These are phyloP conservation scores for Leptopilina syphax DNA, from an alignment of 2,888 invertebrate species.

Conservation along the genomic window DNA sequence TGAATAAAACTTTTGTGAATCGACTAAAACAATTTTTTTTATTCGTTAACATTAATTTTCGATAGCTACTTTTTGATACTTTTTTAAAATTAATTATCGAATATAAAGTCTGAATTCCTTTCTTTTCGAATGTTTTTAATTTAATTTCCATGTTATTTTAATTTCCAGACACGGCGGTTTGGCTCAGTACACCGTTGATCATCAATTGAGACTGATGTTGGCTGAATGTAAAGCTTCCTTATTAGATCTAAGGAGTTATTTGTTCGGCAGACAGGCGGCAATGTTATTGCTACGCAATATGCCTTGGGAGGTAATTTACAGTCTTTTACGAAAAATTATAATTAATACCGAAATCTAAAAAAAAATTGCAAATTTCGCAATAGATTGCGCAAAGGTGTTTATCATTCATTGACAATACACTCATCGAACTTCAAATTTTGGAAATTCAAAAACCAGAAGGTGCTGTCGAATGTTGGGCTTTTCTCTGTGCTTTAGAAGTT, in stretches of 20 bases:
- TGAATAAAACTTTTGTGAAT: too few relatives aligned
- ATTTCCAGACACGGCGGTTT: constrained; percentile 86
- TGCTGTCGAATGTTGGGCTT: constrained; percentile 94
- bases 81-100: too few relatives aligned
- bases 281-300: constrained; percentile 86
- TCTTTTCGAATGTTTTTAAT: constrained; percentile 36
- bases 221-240: constrained; percentile 81
- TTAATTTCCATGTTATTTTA: constrained; percentile 23
- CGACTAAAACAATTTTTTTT: too few relatives aligned
- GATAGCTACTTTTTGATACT: too few relatives aligned
- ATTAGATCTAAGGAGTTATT: constrained; percentile 94
- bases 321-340: constrained; percentile 10
- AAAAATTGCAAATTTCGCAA: constrained; percentile 20
- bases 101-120: neutral
- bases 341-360: neutral
- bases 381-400: constrained; percentile 92
- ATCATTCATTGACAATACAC: constrained; percentile 92
- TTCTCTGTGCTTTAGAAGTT: constrained; percentile 93
- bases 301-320: constrained; percentile 86
- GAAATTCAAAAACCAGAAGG: constrained; percentile 89
- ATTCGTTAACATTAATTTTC: too few relatives aligned
- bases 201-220: constrained; percentile 76
- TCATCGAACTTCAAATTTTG: constrained; percentile 89
- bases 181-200: constrained; percentile 85
- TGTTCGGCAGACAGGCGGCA: constrained; percentile 95